phyloP scores from a whole-genome alignment of 2,113 vertebrate genomes.

The Ictidomys tridecemlineatus region DNA sequence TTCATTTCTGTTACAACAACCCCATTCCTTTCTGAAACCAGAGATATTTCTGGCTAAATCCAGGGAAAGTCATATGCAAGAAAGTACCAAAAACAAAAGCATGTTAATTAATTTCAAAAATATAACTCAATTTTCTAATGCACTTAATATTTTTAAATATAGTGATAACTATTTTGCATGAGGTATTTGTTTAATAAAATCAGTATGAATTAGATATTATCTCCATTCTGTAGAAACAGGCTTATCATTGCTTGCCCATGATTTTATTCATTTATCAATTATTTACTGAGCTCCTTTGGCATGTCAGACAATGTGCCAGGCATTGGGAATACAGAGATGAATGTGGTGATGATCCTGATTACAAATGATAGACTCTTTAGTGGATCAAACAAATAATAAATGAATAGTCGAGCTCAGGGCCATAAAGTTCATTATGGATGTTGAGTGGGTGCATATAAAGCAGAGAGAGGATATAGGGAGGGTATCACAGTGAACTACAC shows the following conservation, averaged over 20 bases:
- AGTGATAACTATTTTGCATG: background rate
- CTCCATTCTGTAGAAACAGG: background rate
- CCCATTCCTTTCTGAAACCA: background rate
- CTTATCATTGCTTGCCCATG: slow-evolving; percentile 9
- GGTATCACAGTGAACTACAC: background rate
- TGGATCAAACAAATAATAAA: slow-evolving; percentile 5
- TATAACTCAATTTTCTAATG: background rate
- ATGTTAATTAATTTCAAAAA: background rate
- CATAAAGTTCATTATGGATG: background rate
- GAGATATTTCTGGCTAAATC: background rate
- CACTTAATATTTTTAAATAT: background rate
- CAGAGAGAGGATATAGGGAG: background rate
- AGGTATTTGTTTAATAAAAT: slow-evolving; percentile 1
- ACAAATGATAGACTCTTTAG: background rate
- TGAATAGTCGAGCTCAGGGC: background rate
- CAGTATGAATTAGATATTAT: background rate
- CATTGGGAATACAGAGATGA: background rate
- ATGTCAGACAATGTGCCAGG: background rate
- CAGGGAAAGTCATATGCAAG: background rate
- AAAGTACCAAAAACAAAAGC: background rate
- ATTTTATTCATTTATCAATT: slow-evolving; percentile 12
- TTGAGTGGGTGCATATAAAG: background rate
- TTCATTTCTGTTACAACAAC: background rate
- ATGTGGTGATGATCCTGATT: background rate
- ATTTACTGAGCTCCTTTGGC: background rate